These are phyloP conservation scores for Tetragonisca angustula DNA, from an alignment of 2,888 invertebrate genomes.

Conservation along the genomic window DNA sequence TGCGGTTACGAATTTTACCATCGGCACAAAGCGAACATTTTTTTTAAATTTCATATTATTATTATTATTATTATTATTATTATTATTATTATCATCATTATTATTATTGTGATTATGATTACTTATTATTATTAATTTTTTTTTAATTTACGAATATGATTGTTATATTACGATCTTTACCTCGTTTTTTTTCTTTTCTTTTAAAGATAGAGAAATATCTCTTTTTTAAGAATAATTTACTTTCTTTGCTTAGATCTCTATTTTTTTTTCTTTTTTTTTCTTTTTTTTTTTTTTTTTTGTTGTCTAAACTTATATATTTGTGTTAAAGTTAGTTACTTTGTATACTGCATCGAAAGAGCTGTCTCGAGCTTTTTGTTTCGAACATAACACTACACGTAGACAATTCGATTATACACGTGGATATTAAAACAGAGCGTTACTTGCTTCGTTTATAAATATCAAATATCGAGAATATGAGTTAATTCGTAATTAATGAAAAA, in stretches of 20 bases:
- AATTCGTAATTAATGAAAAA: background rate
- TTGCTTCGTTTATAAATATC: background rate
- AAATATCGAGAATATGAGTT: background rate
- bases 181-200: constrained; percentile 41
- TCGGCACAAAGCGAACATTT: constrained; percentile 82
- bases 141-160: constrained; percentile 26
- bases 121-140: constrained; percentile 47
- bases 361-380: constrained; percentile 31
- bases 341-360: constrained; percentile 58
- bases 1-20: constrained; percentile 83
- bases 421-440: background rate
- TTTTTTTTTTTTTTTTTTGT: constrained; percentile 12
- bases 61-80: too few species aligned
- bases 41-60: constrained; percentile 43
- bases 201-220: constrained; percentile 28
- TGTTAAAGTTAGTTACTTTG: constrained; percentile 61
- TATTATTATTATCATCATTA: too few species aligned
- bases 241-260: constrained; percentile 26
- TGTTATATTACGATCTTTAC: constrained; percentile 19
- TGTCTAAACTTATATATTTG: constrained; percentile 47
- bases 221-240: constrained; percentile 13
- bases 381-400: background rate
- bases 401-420: background rate
- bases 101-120: too few species aligned
- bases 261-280: constrained; percentile 17